Percentiles rank a stretch among this genome's conserved stretches.
These are phyloP conservation scores for Eupithecia insigniata DNA, from an alignment of 2,888 invertebrate genomes.

Conservation along the genomic window DNA sequence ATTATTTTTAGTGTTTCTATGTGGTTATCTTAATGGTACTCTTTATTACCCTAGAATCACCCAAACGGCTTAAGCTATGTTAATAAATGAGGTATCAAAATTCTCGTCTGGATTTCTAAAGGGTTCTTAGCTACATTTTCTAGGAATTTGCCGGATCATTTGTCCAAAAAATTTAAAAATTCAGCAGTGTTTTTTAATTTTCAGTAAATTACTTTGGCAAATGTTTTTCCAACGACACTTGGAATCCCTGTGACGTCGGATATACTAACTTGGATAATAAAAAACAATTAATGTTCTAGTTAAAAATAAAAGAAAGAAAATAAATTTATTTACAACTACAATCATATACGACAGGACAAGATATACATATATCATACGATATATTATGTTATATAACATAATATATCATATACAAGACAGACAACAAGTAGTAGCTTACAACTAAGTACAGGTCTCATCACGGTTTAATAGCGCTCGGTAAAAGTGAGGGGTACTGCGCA, in stretches of 20 bases:
- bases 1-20: background rate
- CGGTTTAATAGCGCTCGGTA: no score
- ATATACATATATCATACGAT: no score
- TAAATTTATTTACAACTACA: no score
- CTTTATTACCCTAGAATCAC: no score
- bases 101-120: background rate
- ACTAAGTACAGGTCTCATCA: no score
- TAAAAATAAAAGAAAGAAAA: no score
- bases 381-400: no score
- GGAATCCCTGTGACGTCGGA: background rate
- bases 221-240: background rate
- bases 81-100: background rate
- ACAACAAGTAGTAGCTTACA: no score
- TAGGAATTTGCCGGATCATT: background rate
- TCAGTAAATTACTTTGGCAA: background rate
- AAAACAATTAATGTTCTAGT: background rate
- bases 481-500: no score
- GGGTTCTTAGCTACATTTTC: background rate
- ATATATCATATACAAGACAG: no score
- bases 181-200: background rate
- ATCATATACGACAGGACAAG: no score
- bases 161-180: background rate
- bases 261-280: background rate
- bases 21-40: background rate
- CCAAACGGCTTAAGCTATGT: background rate